Evolutionary conservation across 2,888 invertebrate genomes (phyloP).

Genomic region (Ophion slaviceki): DNA sequence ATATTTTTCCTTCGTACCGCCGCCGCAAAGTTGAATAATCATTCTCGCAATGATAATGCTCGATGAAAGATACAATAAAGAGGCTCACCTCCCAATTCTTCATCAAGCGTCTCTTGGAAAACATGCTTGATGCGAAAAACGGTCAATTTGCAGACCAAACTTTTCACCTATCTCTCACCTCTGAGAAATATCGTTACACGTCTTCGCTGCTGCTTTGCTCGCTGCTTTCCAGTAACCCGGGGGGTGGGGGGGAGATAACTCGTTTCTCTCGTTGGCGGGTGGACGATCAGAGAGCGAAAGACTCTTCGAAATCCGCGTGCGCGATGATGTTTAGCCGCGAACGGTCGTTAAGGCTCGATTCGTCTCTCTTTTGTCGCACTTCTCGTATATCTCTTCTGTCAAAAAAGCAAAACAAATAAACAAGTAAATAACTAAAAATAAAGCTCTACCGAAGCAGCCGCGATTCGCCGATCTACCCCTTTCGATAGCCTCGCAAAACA

Average conservation of each 20-base stretch:
- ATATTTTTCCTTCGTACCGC: not conserved
- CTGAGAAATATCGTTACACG: too few relatives aligned
- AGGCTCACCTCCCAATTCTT: constrained; percentile 60
- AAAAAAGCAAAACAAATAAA: not conserved
- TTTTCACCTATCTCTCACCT: too few relatives aligned
- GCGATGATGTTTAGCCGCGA: not conserved
- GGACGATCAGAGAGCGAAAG: not conserved
- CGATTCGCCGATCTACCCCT: not conserved
- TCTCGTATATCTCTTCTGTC: constrained; percentile 46
- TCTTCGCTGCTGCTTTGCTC: not conserved
- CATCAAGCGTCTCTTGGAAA: not conserved
- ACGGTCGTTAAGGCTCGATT: constrained; percentile 38
- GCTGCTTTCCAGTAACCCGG: not conserved
- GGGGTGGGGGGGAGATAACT: too few relatives aligned
- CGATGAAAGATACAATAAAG: not conserved
- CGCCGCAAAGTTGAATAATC: not conserved
- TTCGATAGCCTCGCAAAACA: not conserved
- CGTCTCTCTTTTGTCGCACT: constrained; percentile 46
- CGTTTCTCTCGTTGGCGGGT: too few relatives aligned
- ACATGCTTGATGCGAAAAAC: not conserved
- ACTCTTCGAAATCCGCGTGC: not conserved
- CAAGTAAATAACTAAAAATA: constrained; percentile 26
- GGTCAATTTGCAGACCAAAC: too few relatives aligned
- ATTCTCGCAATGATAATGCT: not conserved
- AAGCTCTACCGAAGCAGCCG: constrained; percentile 24